phyloP scores from a whole-genome alignment of 2,113 vertebrate genomes.

The Heloderma charlesbogerti region DNA sequence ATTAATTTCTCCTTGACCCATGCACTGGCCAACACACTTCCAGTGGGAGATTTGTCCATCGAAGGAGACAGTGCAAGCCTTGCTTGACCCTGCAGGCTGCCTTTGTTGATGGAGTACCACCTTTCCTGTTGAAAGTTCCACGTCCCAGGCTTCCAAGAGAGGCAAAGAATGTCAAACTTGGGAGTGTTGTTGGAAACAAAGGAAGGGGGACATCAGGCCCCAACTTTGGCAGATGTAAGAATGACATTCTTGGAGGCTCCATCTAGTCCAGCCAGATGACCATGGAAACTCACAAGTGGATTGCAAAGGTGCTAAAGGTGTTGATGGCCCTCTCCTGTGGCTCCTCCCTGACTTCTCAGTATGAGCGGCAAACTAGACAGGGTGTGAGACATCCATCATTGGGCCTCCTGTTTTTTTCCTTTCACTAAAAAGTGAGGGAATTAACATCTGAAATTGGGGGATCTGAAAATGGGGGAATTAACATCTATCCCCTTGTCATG shows the following conservation, averaged over 20 bases:
- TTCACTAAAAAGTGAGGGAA: too few relatives aligned
- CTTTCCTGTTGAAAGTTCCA: conserved; percentile 52
- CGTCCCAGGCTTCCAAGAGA: conserved; percentile 57
- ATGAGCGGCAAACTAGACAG: too few relatives aligned
- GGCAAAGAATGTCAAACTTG: conserved; percentile 60
- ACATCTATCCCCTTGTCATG: too few relatives aligned
- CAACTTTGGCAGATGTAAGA: neutral
- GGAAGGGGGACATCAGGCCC: conserved; percentile 12
- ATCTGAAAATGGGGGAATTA: too few relatives aligned
- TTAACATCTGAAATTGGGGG: too few relatives aligned
- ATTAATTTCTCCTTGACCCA: conserved; percentile 56
- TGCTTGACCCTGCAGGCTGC: conserved; percentile 54
- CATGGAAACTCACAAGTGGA: too few relatives aligned
- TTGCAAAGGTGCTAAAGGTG: neutral
- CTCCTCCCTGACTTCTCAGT: too few relatives aligned
- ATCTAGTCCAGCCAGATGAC: neutral
- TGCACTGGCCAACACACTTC: conserved; percentile 15
- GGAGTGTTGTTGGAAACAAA: conserved; percentile 42
- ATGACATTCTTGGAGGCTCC: accelerated
- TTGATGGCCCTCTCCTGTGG: neutral
- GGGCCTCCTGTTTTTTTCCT: too few relatives aligned
- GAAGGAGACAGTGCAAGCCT: conserved; percentile 57
- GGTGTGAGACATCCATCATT: too few relatives aligned
- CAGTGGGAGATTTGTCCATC: conserved; percentile 8
- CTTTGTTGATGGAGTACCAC: conserved; percentile 50